Evolutionary conservation across 2,888 invertebrate species (phyloP), one percentile per base, ranked within the genome.

Genomic region (Tanypteryx hageni): DNA sequence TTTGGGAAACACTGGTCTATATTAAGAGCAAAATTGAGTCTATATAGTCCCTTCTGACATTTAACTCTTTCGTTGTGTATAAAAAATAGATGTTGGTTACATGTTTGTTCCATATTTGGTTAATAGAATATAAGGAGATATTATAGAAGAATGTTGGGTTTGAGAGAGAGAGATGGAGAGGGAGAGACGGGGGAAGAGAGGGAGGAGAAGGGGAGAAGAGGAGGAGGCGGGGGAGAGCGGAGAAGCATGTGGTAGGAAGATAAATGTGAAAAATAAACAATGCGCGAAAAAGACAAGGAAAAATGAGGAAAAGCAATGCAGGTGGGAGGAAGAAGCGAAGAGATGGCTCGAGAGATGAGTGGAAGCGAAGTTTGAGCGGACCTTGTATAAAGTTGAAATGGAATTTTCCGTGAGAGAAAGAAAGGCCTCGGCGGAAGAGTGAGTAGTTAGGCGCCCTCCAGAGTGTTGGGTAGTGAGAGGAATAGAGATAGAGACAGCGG

Each of bases 331-430:
- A 76, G 76, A 27, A 76, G 68, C 68, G 10, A 0, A 68, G 13
- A 27, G 44, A 44, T 44, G 44, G 44, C 5, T 44, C 44, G 44
- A 44, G 44, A 44, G 44, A 44, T 44, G 44, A 5, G 44, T 44
- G 44, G 44, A 44, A 44, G 13, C n/a, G 76, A 76, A 76, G 76
- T 76, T 76, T 22, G 22, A 9, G 68, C 68, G 68, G 27, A 76
- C 76, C 76, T 27, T 76, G n/a, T 76, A 76, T 27, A 22, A 44
- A 44, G 44, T 44, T 18, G 27, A 27, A 76, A 27, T 76, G 76
- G 76, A 76, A 76, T 76, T 76, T 76, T 76, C 76, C 76, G 27
- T 76, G 22, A 76, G 27, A 76, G 27, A 76, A 27, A 76, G 27
- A 76, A 22, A 76, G 76, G 76, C 1, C 76, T 44, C 44, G 44